These are phyloP conservation scores for Diaprepes abbreviatus DNA, from an alignment of 2,888 invertebrate species.

Conservation along the genomic window DNA sequence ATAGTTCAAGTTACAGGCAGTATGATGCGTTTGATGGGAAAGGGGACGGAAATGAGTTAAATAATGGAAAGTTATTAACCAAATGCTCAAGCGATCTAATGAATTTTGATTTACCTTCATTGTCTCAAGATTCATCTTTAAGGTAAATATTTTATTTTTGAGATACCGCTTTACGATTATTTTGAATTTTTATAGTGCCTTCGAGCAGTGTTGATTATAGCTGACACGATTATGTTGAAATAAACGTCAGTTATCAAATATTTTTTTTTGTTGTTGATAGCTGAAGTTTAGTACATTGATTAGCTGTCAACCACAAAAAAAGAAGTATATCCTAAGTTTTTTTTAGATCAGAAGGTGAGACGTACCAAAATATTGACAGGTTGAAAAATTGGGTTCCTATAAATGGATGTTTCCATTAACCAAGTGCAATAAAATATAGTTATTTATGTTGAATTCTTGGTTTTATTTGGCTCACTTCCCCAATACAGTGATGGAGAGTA, in stretches of 20 bases:
- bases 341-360: conserved; percentile 36
- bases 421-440: conserved; percentile 18
- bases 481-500: too few relatives aligned
- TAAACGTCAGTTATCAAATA: too few relatives aligned
- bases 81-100: conserved; percentile 18
- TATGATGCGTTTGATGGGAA: background rate
- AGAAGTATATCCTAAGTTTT: too few relatives aligned
- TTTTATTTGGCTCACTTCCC: background rate
- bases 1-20: background rate
- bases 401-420: background rate
- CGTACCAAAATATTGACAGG: background rate
- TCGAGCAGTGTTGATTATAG: too few relatives aligned
- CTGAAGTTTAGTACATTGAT: too few relatives aligned
- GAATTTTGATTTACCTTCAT: conserved; percentile 18
- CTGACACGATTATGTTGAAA: too few relatives aligned
- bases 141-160: too few relatives aligned
- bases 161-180: too few relatives aligned
- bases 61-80: background rate
- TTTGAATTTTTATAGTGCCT: too few relatives aligned
- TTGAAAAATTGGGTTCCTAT: background rate
- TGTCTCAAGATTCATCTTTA: conserved; percentile 39
- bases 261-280: too few relatives aligned
- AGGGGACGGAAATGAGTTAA: background rate
- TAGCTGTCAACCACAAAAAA: too few relatives aligned
- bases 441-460: background rate